Percentiles rank a stretch among this genome's conserved stretches.
Conservation (phyloP, 2,113 vertebrate species). For the Brienomyrus longianalis region DNA sequence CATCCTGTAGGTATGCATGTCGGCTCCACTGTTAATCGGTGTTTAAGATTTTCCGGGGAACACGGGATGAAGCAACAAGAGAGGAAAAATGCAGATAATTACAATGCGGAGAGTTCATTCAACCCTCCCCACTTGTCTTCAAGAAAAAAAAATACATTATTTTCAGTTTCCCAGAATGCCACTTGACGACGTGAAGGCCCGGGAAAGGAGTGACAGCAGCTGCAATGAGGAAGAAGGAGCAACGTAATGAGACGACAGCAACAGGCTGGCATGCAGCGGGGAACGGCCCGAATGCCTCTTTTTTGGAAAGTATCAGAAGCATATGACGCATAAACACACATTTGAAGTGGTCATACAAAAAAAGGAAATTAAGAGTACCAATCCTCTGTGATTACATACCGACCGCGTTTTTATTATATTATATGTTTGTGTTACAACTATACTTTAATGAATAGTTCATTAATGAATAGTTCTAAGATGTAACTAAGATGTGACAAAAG, state of each 20-base stretch:
- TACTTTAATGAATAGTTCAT: not conserved
- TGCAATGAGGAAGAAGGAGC: not conserved
- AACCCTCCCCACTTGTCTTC: not conserved
- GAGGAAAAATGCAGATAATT: constrained; percentile 5
- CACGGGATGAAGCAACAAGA: not conserved
- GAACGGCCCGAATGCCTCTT: not conserved
- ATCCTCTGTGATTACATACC: constrained; percentile 3
- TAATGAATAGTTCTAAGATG: not conserved
- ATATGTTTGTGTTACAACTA: not conserved
- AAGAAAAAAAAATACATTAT: constrained; percentile 6
- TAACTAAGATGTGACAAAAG: not conserved
- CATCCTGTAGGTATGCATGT: not conserved
- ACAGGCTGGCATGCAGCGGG: not conserved
- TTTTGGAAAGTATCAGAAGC: constrained; percentile 18
- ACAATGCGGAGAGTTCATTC: not conserved
- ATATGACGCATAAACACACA: constrained; percentile 18
- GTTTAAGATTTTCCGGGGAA: constrained; percentile 8
- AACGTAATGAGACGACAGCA: not conserved
- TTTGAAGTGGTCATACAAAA: constrained; percentile 20
- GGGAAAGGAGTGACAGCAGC: not conserved
- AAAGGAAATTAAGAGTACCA: constrained; percentile 16
- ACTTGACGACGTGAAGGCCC: not conserved
- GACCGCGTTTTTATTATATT: not conserved
- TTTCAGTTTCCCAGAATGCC: constrained; percentile 20
- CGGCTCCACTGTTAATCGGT: not conserved